Evolutionary conservation across 2,797 vertebrate species (phyloP), one percentile per base, ranked within the genome.

Genomic region (Ara ararauna): DNA sequence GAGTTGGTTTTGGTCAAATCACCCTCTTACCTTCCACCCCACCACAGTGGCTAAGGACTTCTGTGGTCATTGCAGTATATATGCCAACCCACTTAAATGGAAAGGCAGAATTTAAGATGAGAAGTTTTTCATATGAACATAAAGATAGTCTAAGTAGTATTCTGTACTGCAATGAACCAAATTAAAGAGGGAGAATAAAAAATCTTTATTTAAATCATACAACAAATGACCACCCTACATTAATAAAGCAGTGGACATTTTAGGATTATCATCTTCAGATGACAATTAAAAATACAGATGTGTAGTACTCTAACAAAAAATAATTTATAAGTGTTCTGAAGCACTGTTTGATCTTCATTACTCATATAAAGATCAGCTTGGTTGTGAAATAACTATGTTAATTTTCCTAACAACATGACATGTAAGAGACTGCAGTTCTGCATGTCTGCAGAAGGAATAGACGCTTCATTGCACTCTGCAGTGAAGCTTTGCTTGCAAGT

Each of bases 281-380:
- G 27, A 54, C 34, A 65, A 3, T 50, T 53, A 45, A 72, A 87
- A 89, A 22, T n/a, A 3, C 38, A 65, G 15, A 17, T 76, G 11
- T 54, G 13, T 16, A 22, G 10, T 75, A 53, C 4, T 75, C 24
- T 23, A 66, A 42, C 4, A 85, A 71, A 78, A 85, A 51, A 19
- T 3, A 75, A 40, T 5, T 38, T 5, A 23, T 61, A 56, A 54
- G n/a, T 48, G 40, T 18, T 42, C 27, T 42, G 18, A 68, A 89
- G 9, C 10, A 61, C 9, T 74, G 23, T 42, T 65, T 65, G 18
- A 24, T 23, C 12, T 76, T n/a, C 13, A 34, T 72, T 71, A 60
- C 6, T 9, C 9, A 10, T 0, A 0, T 42, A 23, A 47, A 30
- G 18, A 36, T 54, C 26, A 38, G 2, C 5, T 42, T 65, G n/a